A percentile compares a stretch with the other conserved stretches of the same genome.
Evolutionary conservation across 30 jellyfish, hydroid and myxozoan genomes (phyloP).

Genomic region (Aurelia coerulea): DNA sequence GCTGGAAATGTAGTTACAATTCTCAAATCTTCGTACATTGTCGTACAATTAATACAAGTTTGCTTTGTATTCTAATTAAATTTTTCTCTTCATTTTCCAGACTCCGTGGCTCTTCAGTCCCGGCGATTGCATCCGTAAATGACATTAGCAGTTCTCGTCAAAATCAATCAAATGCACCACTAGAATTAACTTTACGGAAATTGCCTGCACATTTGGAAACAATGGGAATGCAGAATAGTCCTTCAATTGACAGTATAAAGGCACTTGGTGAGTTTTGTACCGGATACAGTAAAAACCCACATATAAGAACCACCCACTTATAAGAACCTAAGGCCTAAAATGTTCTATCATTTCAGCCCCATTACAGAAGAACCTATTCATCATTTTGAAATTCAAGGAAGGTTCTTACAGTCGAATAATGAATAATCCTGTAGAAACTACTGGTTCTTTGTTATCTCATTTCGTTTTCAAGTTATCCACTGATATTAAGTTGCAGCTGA

Average conservation of each 20-base stretch:
- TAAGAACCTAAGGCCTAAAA: neutral
- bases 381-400: too few species aligned
- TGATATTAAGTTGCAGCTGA: too few species aligned
- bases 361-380: neutral
- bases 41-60: too few species aligned
- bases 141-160: slow-evolving; percentile 54
- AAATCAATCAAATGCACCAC: slow-evolving; percentile 29
- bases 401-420: too few species aligned
- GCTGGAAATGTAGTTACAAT: too few species aligned
- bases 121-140: slow-evolving; percentile 62
- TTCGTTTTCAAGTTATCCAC: too few species aligned
- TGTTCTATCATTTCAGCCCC: neutral
- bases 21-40: too few species aligned
- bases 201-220: slow-evolving; percentile 71
- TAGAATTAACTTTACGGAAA: slow-evolving; percentile 58
- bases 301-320: too few species aligned
- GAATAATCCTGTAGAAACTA: too few species aligned
- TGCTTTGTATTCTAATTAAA: too few species aligned
- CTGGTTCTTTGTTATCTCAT: too few species aligned
- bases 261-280: slow-evolving; percentile 33
- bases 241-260: slow-evolving; percentile 43
- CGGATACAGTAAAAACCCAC: too few species aligned
- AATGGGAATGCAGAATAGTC: slow-evolving; percentile 46
- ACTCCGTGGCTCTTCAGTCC: slow-evolving; percentile 80
- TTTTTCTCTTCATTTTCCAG: slow-evolving; percentile 12